phyloP scores from a whole-genome alignment of 1,140 invertebrate species.

The Drosophila bocqueti region DNA sequence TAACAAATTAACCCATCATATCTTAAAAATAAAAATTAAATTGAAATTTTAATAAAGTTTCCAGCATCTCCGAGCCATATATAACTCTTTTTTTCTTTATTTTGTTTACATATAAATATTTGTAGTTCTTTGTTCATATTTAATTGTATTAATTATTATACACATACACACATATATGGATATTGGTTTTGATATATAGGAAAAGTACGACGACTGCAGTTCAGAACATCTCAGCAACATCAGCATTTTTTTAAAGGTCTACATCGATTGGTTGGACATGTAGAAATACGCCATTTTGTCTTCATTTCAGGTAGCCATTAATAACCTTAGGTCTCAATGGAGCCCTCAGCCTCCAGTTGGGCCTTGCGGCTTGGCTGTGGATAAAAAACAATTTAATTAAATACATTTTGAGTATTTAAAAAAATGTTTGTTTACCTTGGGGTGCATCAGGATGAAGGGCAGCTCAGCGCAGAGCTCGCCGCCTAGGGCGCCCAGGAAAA shows the following conservation, averaged over 20 bases:
- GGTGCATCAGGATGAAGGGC: conserved; percentile 98
- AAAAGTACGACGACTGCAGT: conserved; percentile 80
- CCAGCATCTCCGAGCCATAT: conserved; percentile 8
- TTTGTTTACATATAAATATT: conserved; percentile 13
- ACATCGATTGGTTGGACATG: conserved; percentile 32
- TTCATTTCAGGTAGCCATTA: conserved; percentile 58
- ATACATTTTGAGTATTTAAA: not conserved
- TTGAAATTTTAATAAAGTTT: no score
- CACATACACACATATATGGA: conserved; percentile 77
- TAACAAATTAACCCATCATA: no score
- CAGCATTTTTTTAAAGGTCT: conserved; percentile 54
- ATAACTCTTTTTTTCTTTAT: not conserved
- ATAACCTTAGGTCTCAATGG: conserved; percentile 63
- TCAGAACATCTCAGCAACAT: conserved; percentile 82
- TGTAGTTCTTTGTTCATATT: conserved; percentile 37
- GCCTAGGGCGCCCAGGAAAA: conserved; percentile 96
- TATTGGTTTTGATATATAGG: conserved; percentile 57
- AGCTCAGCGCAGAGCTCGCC: conserved; percentile 97
- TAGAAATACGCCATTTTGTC: conserved; percentile 64
- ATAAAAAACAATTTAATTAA: not conserved
- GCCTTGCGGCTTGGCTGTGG: conserved; percentile 79
- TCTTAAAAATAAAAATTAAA: no score
- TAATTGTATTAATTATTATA: conserved; percentile 63
- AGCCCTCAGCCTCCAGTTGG: conserved; percentile 67
- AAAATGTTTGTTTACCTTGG: conserved; percentile 88